Evolutionary conservation across 2,797 vertebrate species (phyloP).

Genomic region (Pempheris klunzingeri): DNA sequence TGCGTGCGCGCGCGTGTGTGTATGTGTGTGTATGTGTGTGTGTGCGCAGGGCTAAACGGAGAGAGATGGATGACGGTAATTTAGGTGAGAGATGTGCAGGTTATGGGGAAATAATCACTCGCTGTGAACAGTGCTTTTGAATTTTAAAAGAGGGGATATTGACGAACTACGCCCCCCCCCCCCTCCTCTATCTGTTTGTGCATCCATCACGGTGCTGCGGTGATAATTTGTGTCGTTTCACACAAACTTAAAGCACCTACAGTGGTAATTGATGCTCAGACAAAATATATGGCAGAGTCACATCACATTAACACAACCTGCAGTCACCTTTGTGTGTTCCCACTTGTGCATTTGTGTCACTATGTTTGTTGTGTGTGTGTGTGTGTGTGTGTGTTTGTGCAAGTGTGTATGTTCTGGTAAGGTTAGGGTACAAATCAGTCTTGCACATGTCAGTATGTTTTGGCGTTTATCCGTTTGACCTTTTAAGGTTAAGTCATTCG

Average conservation of each 20-base stretch:
- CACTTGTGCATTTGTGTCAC: background rate
- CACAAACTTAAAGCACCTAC: conserved; percentile 16
- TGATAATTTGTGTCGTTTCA: conserved; percentile 39
- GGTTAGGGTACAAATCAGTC: background rate
- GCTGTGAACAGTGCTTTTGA: conserved; percentile 63
- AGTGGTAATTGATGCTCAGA: conserved; percentile 14
- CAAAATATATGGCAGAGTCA: background rate
- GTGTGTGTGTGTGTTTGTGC: background rate
- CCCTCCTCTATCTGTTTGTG: conserved; percentile 17
- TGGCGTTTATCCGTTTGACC: conserved; percentile 1
- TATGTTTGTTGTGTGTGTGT: background rate
- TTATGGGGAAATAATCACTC: conserved; percentile 78
- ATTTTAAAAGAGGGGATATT: conserved; percentile 56
- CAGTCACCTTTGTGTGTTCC: background rate
- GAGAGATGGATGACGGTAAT: conserved; percentile 80
- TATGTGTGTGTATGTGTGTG: background rate
- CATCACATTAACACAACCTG: conserved; percentile 7
- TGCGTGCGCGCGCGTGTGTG: conserved; percentile 6
- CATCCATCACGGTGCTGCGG: conserved; percentile 30
- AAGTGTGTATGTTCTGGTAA: background rate
- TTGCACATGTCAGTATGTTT: background rate
- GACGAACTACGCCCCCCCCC: conserved; percentile 25
- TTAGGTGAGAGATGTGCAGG: conserved; percentile 75
- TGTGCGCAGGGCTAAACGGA: conserved; percentile 46
- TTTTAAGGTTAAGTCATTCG: conserved; percentile 25